phyloP scores from a whole-genome alignment of 2,113 vertebrate species.

The Miniopterus natalensis region DNA sequence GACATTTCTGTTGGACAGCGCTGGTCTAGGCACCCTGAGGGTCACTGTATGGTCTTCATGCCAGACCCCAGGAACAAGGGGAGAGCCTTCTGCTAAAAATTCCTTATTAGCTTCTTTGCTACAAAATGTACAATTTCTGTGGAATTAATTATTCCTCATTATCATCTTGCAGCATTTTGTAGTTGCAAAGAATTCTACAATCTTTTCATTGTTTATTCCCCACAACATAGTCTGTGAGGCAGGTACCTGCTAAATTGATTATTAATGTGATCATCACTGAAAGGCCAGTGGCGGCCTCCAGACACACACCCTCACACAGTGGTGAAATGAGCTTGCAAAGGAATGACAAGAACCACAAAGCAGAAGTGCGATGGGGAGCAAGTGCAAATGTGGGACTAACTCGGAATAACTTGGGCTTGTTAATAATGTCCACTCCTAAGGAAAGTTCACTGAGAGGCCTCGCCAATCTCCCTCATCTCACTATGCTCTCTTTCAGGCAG shows the following conservation, averaged over 20 bases:
- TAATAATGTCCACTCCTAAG: background rate
- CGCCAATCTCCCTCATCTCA: background rate
- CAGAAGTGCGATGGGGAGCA: background rate
- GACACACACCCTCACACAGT: background rate
- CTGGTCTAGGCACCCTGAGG: background rate
- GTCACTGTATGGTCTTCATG: background rate
- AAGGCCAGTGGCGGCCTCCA: background rate
- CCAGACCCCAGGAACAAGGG: background rate
- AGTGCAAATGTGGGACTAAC: background rate
- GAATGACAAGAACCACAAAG: constrained; percentile 8
- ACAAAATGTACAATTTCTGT: background rate
- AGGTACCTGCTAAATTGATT: background rate
- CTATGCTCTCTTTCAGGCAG: background rate
- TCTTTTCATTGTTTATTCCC: constrained; percentile 46
- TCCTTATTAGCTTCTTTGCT: constrained; percentile 1
- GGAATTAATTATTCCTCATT: background rate
- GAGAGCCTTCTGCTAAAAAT: background rate
- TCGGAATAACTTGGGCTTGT: background rate
- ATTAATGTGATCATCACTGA: constrained; percentile 6
- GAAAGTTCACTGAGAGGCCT: background rate
- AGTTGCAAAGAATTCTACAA: constrained; percentile 47
- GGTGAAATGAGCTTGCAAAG: background rate
- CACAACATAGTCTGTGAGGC: background rate
- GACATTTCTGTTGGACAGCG: background rate
- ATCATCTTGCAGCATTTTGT: constrained; percentile 41